Evolutionary conservation across 1,140 invertebrate species (phyloP).

Genomic region (Cardiocondyla obscurior): DNA sequence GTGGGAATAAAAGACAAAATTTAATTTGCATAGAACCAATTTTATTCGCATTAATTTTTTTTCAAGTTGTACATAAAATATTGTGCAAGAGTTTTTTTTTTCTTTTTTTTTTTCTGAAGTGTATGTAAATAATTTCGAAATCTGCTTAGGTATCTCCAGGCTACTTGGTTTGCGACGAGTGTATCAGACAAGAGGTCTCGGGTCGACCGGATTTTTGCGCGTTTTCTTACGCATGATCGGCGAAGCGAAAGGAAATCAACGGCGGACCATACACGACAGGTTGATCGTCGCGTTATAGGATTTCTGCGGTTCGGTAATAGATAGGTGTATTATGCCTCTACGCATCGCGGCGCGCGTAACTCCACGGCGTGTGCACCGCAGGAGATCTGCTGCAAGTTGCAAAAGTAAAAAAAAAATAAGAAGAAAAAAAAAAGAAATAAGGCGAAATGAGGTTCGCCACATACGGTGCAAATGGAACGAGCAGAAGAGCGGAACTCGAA

Average conservation of each 20-base stretch:
- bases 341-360: slow-evolving; percentile 64
- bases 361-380: background rate
- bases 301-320: slow-evolving; percentile 78
- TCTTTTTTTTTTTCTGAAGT: background rate
- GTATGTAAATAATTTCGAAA: background rate
- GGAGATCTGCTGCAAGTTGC: background rate
- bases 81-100: background rate
- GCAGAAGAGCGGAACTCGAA: background rate
- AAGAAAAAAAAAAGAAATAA: background rate
- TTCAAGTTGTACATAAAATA: too few relatives aligned
- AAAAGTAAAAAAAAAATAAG: background rate
- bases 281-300: slow-evolving; percentile 72
- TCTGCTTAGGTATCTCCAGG: background rate
- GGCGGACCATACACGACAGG: slow-evolving; percentile 31
- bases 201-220: background rate
- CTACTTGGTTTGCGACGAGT: background rate
- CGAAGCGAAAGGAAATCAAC: background rate
- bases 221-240: background rate
- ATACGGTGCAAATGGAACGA: background rate
- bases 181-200: background rate
- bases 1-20: background rate
- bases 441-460: background rate
- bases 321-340: slow-evolving; percentile 73
- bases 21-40: background rate
- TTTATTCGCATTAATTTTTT: background rate